Base-by-base conservation (phyloP, 2,888 invertebrate genomes). In the Eupithecia exiguata region DNA sequence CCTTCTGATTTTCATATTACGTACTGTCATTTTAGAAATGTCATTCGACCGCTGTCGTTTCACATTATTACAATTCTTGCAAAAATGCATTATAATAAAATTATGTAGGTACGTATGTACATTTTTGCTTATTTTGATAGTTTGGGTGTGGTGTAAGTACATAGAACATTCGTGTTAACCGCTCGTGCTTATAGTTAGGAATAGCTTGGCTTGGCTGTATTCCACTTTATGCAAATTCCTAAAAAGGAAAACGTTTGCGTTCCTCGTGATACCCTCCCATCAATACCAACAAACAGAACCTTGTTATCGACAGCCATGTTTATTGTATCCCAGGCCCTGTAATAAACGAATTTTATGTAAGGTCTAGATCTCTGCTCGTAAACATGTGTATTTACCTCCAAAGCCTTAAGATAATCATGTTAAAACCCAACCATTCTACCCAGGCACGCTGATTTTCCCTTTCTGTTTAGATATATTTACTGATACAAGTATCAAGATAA, bases 321-420 rank as follows among this genome's bases (percentile, higher is more conserved):
- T 76, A 76, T 76, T 67, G 73, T 69, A 71, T 36, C 43, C 69
- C 38, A 71, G 40, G 3, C 49, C 66, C 69, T 49, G 74, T 76
- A 73, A 76, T 73, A 71, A 70, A 71, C 63, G 71, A 76, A 76
- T 73, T 76, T 76, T 76, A 76, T 76, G 76, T 73, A 73, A 71
- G 73, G 69, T 76, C 76, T 77, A 74, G 77, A 78, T 78, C 75
- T 75, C 65, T 53, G 38, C 61, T 77, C 80, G 77, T 80, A 80
- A 80, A 80, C 63, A 77, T 65, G 69, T 69, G 73, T 74, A 75
- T 80, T 78, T 80, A 78, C 78, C 49, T 75, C 74, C 49, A 70
- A 66, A 69, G 69, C 63, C 75, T 74, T 74, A 61, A 62, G 76
- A 78, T 79, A 76, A 76, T 76, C 76, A 74, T 74, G 76, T 76